Percentiles rank a stretch among this genome's conserved stretches.
These are phyloP conservation scores for human (Homo sapiens) DNA, from an alignment of 2,113 vertebrate species.

Conservation along the genomic window GRCh38 chr4:47911501-47912000, in stretches of 20 bases:
- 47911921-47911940: background rate
- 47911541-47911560: background rate
- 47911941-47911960: slow-evolving; percentile 16
- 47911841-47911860: background rate
- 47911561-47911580: background rate
- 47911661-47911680: background rate
- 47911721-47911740: slow-evolving; percentile 23
- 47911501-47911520: background rate
- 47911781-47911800: background rate
- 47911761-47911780: background rate
- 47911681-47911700: background rate
- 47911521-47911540: background rate
- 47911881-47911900: background rate
- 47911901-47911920: background rate
- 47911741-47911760: slow-evolving; percentile 22
- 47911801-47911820: background rate
- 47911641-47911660: background rate
- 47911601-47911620: background rate
- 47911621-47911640: background rate
- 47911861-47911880: background rate
- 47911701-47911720: background rate
- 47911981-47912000: background rate
- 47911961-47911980: slow-evolving; percentile 34
- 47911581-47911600: background rate
- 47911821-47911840: background rate